Evolutionary conservation across 2,888 invertebrate genomes (phyloP), one percentile per base, ranked within the genome.

Genomic region (Caenorhabditis sp.): DNA sequence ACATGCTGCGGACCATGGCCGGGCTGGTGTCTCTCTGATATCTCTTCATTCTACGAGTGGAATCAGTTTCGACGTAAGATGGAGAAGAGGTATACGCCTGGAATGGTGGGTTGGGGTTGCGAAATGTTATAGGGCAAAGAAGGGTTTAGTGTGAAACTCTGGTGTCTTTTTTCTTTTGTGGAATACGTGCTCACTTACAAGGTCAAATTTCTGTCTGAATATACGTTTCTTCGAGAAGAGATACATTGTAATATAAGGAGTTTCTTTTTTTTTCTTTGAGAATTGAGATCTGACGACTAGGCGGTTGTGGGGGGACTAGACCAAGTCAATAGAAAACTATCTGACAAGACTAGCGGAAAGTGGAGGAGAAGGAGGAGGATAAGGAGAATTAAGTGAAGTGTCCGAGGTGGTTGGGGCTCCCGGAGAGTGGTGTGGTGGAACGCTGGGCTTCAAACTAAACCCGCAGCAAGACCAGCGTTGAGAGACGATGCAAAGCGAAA

Each of bases 1-100:
- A 88, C 86, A 88, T 85, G 86, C 87, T 87, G 76, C 87, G 85
- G 51, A 87, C 87, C 74, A 82, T 79, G 5, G 83, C 61, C 53
- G 88, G 80, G 62, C 79, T 82, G 35, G 79, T 77, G 65, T 86
- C 86, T 78, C 78, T 68, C 58, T 83, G 78, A 51, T 85, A 84
- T 82, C 83, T 71, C 65, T 82, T 79, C 82, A 85, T 82, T 72
- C 87, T 80, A 60, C 85, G 85, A 35, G 85, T 85, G 51, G 83
- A 78, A 35, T 84, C 85, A 61, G 85, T 85, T 51, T 87, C 87
- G 64, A 85, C 65, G 80, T 88, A 88, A 37, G 83, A 80, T 64
- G 85, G 84, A 35, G 87, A 82, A 44, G 85, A 74, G 35, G 81
- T 86, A 79, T 88, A 87, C 65, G 82, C 79, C 88, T 88, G 65